A percentile compares a stretch with the other conserved stretches of the same genome.
These are phyloP conservation scores for Galeopsomyia nigrocyanea DNA, from an alignment of 2,888 invertebrate species.

Conservation along the genomic window DNA sequence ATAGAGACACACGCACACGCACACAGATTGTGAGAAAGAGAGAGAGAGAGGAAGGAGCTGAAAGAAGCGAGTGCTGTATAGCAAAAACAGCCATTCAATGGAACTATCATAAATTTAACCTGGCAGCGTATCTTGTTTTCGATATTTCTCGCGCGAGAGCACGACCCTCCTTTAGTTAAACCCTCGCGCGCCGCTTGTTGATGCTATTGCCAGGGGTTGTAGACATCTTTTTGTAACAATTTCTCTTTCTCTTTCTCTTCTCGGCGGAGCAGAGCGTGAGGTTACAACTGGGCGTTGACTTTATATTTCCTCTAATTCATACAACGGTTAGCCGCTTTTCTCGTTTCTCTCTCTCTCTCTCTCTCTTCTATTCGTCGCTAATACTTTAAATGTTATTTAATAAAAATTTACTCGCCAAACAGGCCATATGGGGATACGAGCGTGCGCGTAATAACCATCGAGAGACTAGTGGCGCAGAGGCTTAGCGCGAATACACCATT, in stretches of 20 bases:
- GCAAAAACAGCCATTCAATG: slow-evolving; percentile 25
- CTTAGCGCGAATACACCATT: too few relatives aligned
- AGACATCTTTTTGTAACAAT: slow-evolving; percentile 33
- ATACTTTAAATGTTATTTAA: too few relatives aligned
- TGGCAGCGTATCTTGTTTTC: slow-evolving; percentile 36
- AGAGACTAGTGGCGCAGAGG: too few relatives aligned
- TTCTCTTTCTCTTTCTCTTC: neutral
- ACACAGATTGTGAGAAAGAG: neutral
- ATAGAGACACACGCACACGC: neutral
- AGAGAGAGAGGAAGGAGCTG: neutral
- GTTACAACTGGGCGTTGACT: slow-evolving; percentile 28
- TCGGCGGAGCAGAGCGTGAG: slow-evolving; percentile 12
- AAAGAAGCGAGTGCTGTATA: neutral
- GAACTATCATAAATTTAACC: slow-evolving; percentile 36
- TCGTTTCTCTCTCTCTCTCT: neutral
- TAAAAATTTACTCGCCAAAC: too few relatives aligned
- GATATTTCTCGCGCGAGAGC: slow-evolving; percentile 42
- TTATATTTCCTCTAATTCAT: slow-evolving; percentile 32
- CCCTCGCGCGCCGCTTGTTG: slow-evolving; percentile 43
- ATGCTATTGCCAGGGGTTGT: slow-evolving; percentile 25
- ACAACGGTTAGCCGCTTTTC: slow-evolving; percentile 17
- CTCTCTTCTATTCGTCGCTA: too few relatives aligned
- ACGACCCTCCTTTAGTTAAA: slow-evolving; percentile 46
- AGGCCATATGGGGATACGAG: too few relatives aligned
- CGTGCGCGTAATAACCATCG: too few relatives aligned